Conservation (phyloP, 2,888 invertebrate species). For the Eupithecia vulgata region DNA sequence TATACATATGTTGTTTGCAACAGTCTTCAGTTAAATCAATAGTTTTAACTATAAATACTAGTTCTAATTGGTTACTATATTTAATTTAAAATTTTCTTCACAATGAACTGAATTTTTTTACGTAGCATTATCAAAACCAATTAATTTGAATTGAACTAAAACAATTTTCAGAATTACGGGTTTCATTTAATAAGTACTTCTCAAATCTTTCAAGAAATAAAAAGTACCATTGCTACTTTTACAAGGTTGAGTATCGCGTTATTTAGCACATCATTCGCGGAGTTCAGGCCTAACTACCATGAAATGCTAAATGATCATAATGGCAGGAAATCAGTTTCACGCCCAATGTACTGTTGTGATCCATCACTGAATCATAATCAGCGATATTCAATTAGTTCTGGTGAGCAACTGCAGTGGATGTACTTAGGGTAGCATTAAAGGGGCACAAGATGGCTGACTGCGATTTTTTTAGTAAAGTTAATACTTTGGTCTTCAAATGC, state of each 20-base stretch:
- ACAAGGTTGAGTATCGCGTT: not conserved
- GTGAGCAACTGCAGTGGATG: conserved; percentile 24
- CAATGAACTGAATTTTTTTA: not conserved
- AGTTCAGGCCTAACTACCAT: conserved; percentile 10
- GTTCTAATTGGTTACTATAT: no score
- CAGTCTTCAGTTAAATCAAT: no score
- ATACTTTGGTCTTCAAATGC: no score
- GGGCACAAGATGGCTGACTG: not conserved
- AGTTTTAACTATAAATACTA: no score
- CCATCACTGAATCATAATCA: conserved; percentile 33
- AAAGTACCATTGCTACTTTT: not conserved
- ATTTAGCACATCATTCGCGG: not conserved
- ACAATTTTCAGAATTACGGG: not conserved
- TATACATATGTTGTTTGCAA: no score
- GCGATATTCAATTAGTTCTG: conserved; percentile 31
- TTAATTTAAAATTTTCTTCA: no score
- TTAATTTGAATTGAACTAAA: not conserved
- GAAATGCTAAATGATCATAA: conserved; percentile 25
- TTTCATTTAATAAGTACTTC: not conserved
- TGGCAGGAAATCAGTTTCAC: conserved; percentile 29
- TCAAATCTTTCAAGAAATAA: not conserved
- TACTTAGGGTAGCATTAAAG: not conserved
- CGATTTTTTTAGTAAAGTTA: not conserved
- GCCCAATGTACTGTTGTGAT: conserved; percentile 29
- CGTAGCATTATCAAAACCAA: not conserved